Evolutionary conservation across 2,113 vertebrate species (phyloP).

Genomic region (Muntiacus reevesi): DNA sequence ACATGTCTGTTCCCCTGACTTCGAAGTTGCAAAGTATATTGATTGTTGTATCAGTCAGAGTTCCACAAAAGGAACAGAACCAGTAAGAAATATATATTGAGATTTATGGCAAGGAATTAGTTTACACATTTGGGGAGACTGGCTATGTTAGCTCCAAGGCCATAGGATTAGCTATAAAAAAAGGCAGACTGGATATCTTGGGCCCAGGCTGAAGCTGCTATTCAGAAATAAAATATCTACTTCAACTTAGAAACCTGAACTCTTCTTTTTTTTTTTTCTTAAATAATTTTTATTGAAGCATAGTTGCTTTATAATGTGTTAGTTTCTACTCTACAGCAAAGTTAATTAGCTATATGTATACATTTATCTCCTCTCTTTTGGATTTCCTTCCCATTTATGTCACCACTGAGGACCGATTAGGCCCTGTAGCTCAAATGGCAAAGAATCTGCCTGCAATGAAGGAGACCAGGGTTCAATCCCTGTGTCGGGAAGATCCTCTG

Average conservation of each 20-base stretch:
- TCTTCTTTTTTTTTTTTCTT: neutral
- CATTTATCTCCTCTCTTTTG: neutral
- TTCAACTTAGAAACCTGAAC: neutral
- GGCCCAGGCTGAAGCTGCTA: rapidly evolving
- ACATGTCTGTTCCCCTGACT: neutral
- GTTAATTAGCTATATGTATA: neutral
- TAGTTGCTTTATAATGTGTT: neutral
- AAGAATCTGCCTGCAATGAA: neutral
- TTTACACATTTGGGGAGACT: neutral
- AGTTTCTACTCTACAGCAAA: neutral
- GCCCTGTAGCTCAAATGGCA: neutral
- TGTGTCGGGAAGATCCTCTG: neutral
- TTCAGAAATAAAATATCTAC: neutral
- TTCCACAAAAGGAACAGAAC: neutral
- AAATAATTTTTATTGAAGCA: neutral
- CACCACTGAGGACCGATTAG: neutral
- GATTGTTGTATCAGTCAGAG: neutral
- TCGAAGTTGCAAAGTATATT: neutral
- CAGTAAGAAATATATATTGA: neutral
- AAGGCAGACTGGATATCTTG: neutral
- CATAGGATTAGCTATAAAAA: neutral
- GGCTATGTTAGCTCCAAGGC: neutral
- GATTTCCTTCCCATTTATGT: neutral
- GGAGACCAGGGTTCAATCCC: neutral
- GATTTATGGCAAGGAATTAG: neutral